Percentiles rank a stretch among this genome's conserved stretches.
Conservation (phyloP, 1,140 invertebrate genomes). For the Linepithema humile region DNA sequence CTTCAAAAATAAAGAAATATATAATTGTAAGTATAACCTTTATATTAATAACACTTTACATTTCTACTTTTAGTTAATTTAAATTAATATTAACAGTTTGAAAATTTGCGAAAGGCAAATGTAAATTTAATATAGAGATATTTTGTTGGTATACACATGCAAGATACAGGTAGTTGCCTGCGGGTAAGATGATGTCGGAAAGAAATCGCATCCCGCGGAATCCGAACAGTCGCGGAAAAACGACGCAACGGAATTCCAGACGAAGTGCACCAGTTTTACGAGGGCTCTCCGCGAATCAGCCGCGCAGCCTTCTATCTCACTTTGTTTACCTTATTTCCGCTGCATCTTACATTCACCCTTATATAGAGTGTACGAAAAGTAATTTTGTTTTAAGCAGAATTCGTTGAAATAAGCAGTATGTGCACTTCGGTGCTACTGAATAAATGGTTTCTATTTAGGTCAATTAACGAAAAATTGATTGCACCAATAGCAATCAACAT, state of each 20-base stretch:
- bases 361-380: slow-evolving; percentile 9
- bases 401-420: background rate
- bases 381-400: background rate
- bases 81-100: background rate
- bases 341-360: slow-evolving; percentile 6
- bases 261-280: slow-evolving; percentile 53
- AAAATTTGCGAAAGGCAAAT: background rate
- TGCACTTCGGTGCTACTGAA: background rate
- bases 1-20: background rate
- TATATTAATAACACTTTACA: background rate
- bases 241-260: slow-evolving; percentile 47
- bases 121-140: background rate
- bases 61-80: background rate
- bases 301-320: slow-evolving; percentile 29
- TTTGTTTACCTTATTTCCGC: slow-evolving; percentile 49
- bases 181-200: slow-evolving; percentile 20
- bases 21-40: background rate
- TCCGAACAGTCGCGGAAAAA: slow-evolving; percentile 34
- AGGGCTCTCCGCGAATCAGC: slow-evolving; percentile 41
- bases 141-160: background rate
- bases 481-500: background rate
- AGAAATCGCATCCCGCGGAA: slow-evolving; percentile 43
- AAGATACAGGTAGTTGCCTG: slow-evolving; percentile 21
- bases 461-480: background rate
- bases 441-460: background rate